These are phyloP conservation scores for Thysanoteuthis rhombus DNA, from an alignment of 2,888 invertebrate species.

Conservation along the genomic window DNA sequence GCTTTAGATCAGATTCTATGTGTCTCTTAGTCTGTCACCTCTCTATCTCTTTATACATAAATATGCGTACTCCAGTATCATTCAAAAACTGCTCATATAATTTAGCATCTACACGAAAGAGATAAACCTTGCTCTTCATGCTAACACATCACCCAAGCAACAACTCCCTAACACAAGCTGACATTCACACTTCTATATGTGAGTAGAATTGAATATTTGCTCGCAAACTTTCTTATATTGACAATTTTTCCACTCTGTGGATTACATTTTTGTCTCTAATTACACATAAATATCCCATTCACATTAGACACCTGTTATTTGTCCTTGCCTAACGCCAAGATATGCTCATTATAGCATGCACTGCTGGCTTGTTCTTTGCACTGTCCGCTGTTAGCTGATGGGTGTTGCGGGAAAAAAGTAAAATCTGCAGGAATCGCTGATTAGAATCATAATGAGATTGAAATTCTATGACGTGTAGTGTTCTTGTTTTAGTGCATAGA, in stretches of 20 bases:
- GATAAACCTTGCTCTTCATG: neutral
- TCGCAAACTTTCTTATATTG: neutral
- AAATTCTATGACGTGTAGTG: neutral
- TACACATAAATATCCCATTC: neutral
- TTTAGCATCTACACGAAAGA: neutral
- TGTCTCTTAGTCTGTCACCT: too few species aligned
- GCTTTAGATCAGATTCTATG: too few species aligned
- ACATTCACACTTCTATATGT: neutral
- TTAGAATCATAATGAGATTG: neutral
- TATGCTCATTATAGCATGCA: neutral
- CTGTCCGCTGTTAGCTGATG: neutral
- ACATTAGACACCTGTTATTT: neutral
- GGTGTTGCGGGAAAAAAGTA: neutral
- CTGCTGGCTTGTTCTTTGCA: neutral
- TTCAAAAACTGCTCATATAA: neutral
- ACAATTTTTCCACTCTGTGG: neutral
- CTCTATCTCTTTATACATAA: neutral
- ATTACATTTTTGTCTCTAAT: conserved; percentile 12
- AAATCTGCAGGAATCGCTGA: neutral
- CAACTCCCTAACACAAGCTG: neutral
- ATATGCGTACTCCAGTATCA: neutral
- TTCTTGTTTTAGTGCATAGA: neutral
- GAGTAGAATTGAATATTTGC: too few species aligned
- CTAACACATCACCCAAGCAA: neutral
- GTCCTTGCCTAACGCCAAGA: neutral